Evolutionary conservation across 2,797 vertebrate species (phyloP).

Genomic region (Melanotaenia boesemani): DNA sequence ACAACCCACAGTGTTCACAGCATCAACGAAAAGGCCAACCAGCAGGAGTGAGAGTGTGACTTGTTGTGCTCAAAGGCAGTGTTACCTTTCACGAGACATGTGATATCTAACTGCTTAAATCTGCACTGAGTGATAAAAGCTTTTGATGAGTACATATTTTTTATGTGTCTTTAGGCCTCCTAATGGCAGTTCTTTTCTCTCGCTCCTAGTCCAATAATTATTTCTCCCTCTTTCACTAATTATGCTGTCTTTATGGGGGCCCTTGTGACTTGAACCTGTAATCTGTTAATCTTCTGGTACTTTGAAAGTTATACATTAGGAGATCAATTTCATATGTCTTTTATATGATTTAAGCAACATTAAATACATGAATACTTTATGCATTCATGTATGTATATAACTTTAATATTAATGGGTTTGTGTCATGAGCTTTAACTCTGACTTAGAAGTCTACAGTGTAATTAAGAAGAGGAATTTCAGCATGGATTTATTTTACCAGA

Average conservation of each 20-base stretch:
- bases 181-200: background rate
- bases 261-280: too few relatives aligned
- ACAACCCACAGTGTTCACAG: constrained; percentile 14
- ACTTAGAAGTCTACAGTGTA: background rate
- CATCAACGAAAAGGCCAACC: constrained; percentile 53
- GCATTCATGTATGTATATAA: too few relatives aligned
- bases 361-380: too few relatives aligned
- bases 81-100: constrained; percentile 11
- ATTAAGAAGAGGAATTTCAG: too few relatives aligned
- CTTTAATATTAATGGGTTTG: too few relatives aligned
- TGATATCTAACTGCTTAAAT: background rate
- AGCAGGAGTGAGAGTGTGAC: constrained; percentile 27
- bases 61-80: constrained; percentile 9
- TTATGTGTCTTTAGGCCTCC: background rate
- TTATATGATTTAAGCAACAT: too few relatives aligned
- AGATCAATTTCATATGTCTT: too few relatives aligned
- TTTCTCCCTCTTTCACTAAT: background rate
- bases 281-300: too few relatives aligned
- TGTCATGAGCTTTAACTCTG: too few relatives aligned
- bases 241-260: background rate
- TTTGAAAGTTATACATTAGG: too few relatives aligned
- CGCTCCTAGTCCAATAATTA: background rate
- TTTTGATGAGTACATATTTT: background rate
- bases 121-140: background rate
- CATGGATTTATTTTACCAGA: too few relatives aligned